Evolutionary conservation across 2,797 vertebrate genomes (phyloP), one percentile per base, ranked within the genome.

Genomic region (Apogon talboti): DNA sequence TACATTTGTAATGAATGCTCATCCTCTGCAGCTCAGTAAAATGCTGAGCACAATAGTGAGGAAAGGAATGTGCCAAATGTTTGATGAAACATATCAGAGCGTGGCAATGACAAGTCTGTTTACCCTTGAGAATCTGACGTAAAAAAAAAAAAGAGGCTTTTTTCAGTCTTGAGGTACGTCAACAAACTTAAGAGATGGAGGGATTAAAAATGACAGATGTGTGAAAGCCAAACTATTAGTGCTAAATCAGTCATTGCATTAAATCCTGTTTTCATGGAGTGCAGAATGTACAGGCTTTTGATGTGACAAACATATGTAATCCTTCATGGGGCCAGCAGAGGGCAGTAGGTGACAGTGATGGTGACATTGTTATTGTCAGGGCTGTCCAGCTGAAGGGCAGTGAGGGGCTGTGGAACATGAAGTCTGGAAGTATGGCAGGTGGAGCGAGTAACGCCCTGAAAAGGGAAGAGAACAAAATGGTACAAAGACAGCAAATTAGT

Each of bases 401-500:
- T 0, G 0, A 57, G 54, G 54, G 59, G 35, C 62, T 45, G 57
- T 12, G 50, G 59, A 44, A 72, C 66, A 47, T 66, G 69, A 83
- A 73, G 71, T 77, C 41, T 40, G 71, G 48, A 79, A 59, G 62
- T 75, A 67, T 74, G 79, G 44, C 77, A 83, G 79, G 81, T 80
- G 80, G 76, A 87, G 81, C 73, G 78, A 83, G 51, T 75, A 80
- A 86, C 84, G 66, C 42, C 63, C 49, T 60, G 57, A 80, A 83
- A 85, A 66, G 62, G 38, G 47, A 68, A 13, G 40, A 68, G 78
- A 78, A 88, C 82, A 91, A 84, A 82, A 79, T 19, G 66, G 67
- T 58, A 87, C 84, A 90, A 81, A 88, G 70, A 74, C 65, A 37
- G 79, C 67, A 85, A 89, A 90, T 88, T 81, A 90, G 78, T 65